These are phyloP conservation scores for Pseudomyrmex flavicornis DNA, from an alignment of 1,140 invertebrate species.

Conservation along the genomic window DNA sequence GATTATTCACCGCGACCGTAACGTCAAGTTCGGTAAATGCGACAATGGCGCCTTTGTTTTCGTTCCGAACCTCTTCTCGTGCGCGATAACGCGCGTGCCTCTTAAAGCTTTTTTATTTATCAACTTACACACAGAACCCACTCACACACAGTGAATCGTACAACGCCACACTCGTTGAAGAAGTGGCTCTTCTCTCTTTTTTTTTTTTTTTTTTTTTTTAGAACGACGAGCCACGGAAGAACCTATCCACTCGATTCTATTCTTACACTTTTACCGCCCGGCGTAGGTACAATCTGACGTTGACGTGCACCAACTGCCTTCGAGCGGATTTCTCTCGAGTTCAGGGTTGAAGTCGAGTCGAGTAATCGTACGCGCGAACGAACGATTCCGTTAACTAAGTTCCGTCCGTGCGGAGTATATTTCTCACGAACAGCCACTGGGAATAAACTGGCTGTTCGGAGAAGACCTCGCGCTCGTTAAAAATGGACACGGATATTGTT, in stretches of 20 bases:
- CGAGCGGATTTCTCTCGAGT: constrained; percentile 54
- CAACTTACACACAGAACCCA: background rate
- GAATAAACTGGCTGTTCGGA: constrained; percentile 35
- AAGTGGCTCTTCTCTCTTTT: constrained; percentile 30
- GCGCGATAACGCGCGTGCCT: constrained; percentile 54
- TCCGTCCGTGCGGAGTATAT: constrained; percentile 47
- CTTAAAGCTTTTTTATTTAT: constrained; percentile 51
- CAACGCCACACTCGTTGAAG: constrained; percentile 22
- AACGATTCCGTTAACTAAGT: constrained; percentile 73
- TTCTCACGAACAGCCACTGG: constrained; percentile 64
- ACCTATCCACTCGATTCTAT: constrained; percentile 69
- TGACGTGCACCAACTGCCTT: constrained; percentile 70
- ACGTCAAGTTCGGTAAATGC: constrained; percentile 34
- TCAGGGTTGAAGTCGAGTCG: constrained; percentile 63
- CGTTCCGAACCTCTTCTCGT: constrained; percentile 39
- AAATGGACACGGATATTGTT: constrained; percentile 34
- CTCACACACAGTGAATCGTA: too few species aligned
- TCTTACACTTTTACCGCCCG: constrained; percentile 62
- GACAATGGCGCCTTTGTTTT: constrained; percentile 71
- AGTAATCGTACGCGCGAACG: constrained; percentile 32
- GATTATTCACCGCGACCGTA: constrained; percentile 37
- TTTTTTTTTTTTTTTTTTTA: constrained; percentile 4
- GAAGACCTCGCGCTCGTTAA: constrained; percentile 43
- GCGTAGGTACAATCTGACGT: constrained; percentile 64
- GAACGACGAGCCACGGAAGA: constrained; percentile 9